Percentiles rank a stretch among this genome's conserved stretches.
Conservation (phyloP, 2,888 invertebrate species). For the Lasioglossum marginatum region DNA sequence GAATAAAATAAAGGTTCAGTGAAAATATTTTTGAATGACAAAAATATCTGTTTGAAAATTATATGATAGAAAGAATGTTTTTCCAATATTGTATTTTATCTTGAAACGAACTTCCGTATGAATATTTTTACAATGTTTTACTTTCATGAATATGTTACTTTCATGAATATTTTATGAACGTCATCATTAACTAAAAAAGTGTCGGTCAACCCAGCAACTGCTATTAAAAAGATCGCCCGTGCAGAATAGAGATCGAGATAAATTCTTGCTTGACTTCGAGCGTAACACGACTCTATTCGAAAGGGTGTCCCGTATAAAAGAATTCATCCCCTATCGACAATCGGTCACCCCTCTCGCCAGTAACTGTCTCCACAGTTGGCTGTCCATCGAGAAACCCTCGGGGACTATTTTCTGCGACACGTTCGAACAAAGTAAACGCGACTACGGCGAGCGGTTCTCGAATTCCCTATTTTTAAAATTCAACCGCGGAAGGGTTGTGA, state of each 20-base stretch:
- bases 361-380: background rate
- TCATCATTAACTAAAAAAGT: background rate
- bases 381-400: background rate
- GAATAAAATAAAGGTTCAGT: background rate
- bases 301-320: background rate
- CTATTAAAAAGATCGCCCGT: background rate
- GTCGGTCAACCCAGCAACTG: background rate
- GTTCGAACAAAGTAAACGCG: background rate
- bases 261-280: background rate
- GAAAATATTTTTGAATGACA: background rate
- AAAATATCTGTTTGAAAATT: background rate
- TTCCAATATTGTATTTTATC: background rate
- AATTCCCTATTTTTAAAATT: background rate
- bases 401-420: background rate
- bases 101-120: background rate
- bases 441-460: background rate
- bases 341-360: background rate
- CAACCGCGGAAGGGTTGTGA: slow-evolving; percentile 25
- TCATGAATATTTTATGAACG: background rate
- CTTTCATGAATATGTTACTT: background rate
- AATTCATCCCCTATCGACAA: slow-evolving; percentile 16
- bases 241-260: background rate
- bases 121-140: background rate
- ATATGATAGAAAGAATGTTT: background rate
- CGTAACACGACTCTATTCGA: background rate